Conservation (phyloP, 2,888 invertebrate genomes). For the Rhaphigaster nebulosa region DNA sequence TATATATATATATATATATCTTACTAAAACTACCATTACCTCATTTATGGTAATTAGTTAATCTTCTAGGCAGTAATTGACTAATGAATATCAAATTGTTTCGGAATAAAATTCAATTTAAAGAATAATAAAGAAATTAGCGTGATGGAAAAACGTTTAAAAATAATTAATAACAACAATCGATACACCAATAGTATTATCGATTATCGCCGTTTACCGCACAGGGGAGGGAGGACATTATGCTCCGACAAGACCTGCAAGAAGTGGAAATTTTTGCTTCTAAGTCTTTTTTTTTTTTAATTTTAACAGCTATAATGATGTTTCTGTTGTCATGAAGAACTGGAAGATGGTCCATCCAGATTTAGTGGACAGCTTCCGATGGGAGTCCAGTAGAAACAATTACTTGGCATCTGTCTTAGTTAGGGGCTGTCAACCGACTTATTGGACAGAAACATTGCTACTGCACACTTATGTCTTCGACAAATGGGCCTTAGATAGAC, state of each 20-base stretch:
- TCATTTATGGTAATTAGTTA: no score
- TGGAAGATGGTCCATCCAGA: not conserved
- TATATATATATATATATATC: no score
- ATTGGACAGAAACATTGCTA: slow-evolving; percentile 23
- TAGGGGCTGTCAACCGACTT: slow-evolving; percentile 15
- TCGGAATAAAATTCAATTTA: no score
- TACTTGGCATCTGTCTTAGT: slow-evolving; percentile 36
- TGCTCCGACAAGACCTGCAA: not conserved
- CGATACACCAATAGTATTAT: no score
- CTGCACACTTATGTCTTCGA: not conserved
- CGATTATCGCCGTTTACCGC: no score
- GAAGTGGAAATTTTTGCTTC: not conserved
- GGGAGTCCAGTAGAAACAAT: not conserved
- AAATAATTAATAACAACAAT: no score
- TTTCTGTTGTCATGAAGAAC: not conserved
- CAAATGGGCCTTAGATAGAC: not conserved
- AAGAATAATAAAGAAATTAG: no score
- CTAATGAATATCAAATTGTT: no score
- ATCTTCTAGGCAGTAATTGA: no score
- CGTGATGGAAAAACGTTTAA: no score
- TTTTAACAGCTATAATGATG: not conserved
- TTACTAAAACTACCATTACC: no score
- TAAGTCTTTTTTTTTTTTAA: not conserved
- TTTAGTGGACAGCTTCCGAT: not conserved
- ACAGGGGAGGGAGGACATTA: not conserved